Evolutionary conservation across 2,888 invertebrate genomes (phyloP), one percentile per base, ranked within the genome.

Genomic region (Criorhina ranunculi): DNA sequence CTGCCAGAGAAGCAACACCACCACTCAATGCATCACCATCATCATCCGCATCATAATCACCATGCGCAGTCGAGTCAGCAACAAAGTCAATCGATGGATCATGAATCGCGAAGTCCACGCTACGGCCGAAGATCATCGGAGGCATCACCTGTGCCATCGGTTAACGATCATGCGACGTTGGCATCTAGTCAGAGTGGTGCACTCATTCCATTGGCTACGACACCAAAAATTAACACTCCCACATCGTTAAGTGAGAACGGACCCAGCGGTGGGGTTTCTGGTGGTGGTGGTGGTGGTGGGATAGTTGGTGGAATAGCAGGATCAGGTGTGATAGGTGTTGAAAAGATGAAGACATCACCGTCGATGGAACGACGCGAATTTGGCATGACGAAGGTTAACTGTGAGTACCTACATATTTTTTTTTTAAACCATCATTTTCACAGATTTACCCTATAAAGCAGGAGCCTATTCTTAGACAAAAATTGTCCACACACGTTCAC

Each of bases 301-400:
- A 46, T 49, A 6, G 31, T 33, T 5, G 29, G 12, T 19, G 67
- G 69, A 42, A 66, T 72, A 29, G 88, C 87, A 78, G 89, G 88
- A 86, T 85, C 88, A 15, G 55, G 88, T 88, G 78, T 88, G 87
- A 79, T 87, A 60, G 77, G 87, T 49, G 59, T 78, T 66, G 91
- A 91, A 51, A 91, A 91, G 78, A 86, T 91, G 70, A 88, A 91
- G 66, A 89, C 90, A 76, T 91, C 92, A 75, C 91, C 92, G 37
- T 89, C 87, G 80, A 88, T 87, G 79, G 90, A 88, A 11, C 88
- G 90, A 49, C 90, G 91, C 70, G 92, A 92, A 44, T 92, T 92
- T 85, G 92, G 92, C 88, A 89, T 92, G 86, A 89, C 91, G 86
- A 92, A 92, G 90, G 90, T 92, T 73, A 92, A 91, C 89, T 91